Evolutionary conservation across 1,140 invertebrate genomes (phyloP).

Genomic region (Heliconius hewitsoni): DNA sequence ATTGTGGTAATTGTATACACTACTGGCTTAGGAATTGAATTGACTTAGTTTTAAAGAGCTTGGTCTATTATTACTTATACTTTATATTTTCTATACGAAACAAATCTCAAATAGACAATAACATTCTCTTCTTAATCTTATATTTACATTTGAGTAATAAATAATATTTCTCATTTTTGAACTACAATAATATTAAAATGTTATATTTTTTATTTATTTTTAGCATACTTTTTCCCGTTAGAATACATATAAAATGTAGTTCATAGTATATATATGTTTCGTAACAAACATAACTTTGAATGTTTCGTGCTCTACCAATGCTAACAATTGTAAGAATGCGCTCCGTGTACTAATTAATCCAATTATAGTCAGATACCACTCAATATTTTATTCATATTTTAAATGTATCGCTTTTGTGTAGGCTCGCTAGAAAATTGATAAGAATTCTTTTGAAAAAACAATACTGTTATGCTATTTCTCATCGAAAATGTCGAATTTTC

Average conservation of each 20-base stretch:
- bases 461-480: neutral
- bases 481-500: neutral
- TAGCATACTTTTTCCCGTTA: too few species aligned
- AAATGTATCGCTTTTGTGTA: neutral
- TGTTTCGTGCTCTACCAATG: neutral
- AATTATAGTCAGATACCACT: neutral
- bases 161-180: neutral
- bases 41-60: constrained; percentile 1
- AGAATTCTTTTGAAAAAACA: neutral
- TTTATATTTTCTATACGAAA: neutral
- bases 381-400: neutral
- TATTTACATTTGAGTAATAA: neutral
- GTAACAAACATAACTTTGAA: neutral
- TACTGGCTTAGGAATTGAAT: neutral
- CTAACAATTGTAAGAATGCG: neutral
- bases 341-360: neutral
- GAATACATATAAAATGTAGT: neutral
- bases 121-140: neutral
- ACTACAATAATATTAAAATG: too few species aligned
- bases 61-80: neutral
- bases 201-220: too few species aligned
- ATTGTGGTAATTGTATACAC: constrained; percentile 2
- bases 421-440: neutral
- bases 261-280: neutral
- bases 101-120: too few species aligned